phyloP scores from a whole-genome alignment of 2,797 vertebrate genomes.

The Tadarida brasiliensis region DNA sequence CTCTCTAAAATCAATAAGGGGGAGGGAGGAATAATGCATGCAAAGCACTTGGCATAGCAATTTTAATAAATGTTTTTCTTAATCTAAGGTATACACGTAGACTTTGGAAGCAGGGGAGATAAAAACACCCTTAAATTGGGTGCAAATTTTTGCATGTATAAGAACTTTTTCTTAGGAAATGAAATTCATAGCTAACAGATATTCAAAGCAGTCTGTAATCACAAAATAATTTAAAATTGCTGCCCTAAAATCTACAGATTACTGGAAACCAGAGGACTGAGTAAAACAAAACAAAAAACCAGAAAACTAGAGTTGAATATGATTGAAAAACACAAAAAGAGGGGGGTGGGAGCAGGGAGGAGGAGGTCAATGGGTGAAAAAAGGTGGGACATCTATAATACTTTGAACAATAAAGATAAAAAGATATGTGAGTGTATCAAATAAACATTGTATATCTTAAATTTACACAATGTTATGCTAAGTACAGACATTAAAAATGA shows the following conservation, averaged over 20 bases:
- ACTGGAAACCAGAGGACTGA: slow-evolving; percentile 41
- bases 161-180: slow-evolving; percentile 35
- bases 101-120: background rate
- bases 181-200: background rate
- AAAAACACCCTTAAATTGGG: slow-evolving; percentile 27
- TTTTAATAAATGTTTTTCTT: slow-evolving; percentile 39
- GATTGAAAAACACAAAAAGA: background rate
- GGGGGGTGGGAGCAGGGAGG: too few species aligned
- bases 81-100: background rate
- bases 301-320: background rate
- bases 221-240: slow-evolving; percentile 9
- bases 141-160: slow-evolving; percentile 29
- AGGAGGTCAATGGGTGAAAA: too few species aligned
- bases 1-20: too few species aligned
- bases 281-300: background rate
- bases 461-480: too few species aligned
- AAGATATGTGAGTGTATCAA: too few species aligned
- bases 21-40: background rate
- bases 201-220: background rate
- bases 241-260: background rate
- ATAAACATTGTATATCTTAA: too few species aligned
- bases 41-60: background rate
- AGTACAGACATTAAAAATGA: too few species aligned
- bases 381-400: too few species aligned
- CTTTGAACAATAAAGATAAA: too few species aligned